A percentile compares a stretch with the other conserved stretches of the same genome.
phyloP scores from a whole-genome alignment of 2,113 vertebrate species.

The Antigone vipio region DNA sequence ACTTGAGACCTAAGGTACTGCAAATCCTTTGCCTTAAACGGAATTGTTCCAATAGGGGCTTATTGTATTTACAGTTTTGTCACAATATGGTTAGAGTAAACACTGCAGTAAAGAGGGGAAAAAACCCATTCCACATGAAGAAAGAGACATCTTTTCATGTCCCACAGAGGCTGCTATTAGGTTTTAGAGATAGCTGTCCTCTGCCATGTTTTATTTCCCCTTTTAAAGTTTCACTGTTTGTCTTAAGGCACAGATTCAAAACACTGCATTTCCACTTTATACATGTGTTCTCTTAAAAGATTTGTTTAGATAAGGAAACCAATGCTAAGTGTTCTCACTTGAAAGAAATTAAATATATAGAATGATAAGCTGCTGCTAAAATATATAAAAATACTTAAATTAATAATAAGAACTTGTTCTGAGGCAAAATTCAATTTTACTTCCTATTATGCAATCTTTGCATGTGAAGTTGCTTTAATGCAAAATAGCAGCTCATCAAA shows the following conservation, averaged over 20 bases:
- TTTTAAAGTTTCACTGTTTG: constrained; percentile 62
- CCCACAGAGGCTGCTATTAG: neutral
- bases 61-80: neutral
- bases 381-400: constrained; percentile 72
- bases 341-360: constrained; percentile 73
- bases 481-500: constrained; percentile 68
- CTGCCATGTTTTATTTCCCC: constrained; percentile 34
- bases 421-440: constrained; percentile 72
- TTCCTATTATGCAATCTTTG: constrained; percentile 72
- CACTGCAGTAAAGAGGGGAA: neutral
- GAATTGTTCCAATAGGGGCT: neutral
- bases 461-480: constrained; percentile 74
- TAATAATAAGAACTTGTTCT: constrained; percentile 75
- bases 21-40: neutral
- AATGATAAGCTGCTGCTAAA: constrained; percentile 68
- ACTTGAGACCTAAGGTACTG: neutral
- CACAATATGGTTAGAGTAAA: neutral
- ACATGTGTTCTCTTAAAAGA: constrained; percentile 61
- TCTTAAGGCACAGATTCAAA: constrained; percentile 58
- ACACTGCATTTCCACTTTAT: constrained; percentile 33
- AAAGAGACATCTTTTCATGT: neutral
- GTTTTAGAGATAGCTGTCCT: constrained; percentile 34
- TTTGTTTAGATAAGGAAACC: constrained; percentile 68
- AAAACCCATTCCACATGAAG: neutral
- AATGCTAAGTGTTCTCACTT: constrained; percentile 67